Evolutionary conservation across 2,888 invertebrate genomes (phyloP).

Genomic region (Cryptocheilus praepositus): DNA sequence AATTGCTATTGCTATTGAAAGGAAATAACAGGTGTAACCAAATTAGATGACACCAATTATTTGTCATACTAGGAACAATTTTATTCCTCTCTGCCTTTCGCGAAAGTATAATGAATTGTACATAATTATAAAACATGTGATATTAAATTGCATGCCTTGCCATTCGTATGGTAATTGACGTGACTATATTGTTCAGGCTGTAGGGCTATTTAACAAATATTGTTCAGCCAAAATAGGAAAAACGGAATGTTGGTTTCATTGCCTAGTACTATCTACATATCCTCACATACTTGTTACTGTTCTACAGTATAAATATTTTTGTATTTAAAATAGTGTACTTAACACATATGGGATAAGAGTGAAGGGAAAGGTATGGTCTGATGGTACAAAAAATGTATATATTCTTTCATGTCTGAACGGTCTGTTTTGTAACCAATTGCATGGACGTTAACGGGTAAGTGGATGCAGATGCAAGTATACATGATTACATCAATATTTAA

Average conservation of each 20-base stretch:
- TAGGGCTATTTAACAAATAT: neutral
- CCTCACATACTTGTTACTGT: neutral
- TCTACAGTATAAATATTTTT: neutral
- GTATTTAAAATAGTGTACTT: neutral
- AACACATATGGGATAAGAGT: neutral
- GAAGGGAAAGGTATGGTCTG: neutral
- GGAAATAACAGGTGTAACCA: slow-evolving; percentile 58
- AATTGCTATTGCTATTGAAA: slow-evolving; percentile 87
- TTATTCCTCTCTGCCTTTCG: too few relatives aligned
- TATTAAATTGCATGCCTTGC: too few relatives aligned
- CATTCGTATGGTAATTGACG: too few relatives aligned
- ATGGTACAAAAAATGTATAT: slow-evolving; percentile 12
- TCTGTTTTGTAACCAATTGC: too few relatives aligned
- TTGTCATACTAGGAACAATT: too few relatives aligned
- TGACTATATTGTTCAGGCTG: too few relatives aligned
- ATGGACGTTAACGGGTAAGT: neutral
- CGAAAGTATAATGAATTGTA: too few relatives aligned
- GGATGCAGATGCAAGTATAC: neutral
- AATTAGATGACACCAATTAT: too few relatives aligned
- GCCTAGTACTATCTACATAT: neutral
- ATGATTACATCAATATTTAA: neutral
- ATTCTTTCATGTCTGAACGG: too few relatives aligned
- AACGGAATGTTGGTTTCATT: neutral
- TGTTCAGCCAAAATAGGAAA: neutral
- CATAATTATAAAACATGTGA: too few relatives aligned